Evolutionary conservation across 2,797 vertebrate species (phyloP).

Genomic region (Macroramphosus scolopax): DNA sequence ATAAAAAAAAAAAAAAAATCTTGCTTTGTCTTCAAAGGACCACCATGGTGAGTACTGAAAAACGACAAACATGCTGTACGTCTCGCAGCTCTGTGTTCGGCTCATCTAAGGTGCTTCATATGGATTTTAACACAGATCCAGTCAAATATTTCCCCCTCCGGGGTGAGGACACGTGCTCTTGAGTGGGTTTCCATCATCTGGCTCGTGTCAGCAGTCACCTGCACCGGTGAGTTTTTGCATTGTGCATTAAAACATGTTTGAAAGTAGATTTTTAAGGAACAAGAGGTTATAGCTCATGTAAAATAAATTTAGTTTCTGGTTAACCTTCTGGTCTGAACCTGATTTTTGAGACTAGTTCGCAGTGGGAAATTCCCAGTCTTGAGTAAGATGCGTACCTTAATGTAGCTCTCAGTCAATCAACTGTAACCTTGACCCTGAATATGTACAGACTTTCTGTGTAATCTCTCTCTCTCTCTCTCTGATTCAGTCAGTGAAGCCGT

Average conservation of each 20-base stretch:
- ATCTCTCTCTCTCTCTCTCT: background rate
- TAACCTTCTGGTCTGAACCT: no score
- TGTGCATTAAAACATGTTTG: background rate
- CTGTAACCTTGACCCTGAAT: no score
- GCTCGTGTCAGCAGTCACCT: conserved; percentile 4
- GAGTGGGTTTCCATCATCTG: conserved; percentile 34
- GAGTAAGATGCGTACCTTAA: no score
- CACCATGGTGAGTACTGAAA: conserved; percentile 20
- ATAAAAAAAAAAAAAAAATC: no score
- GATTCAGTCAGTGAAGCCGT: conserved; percentile 15
- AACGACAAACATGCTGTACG: no score
- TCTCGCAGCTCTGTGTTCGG: background rate
- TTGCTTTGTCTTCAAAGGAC: no score
- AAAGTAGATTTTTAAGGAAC: background rate
- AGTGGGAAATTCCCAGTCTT: no score
- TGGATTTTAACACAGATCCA: conserved; percentile 21
- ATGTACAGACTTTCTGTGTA: no score
- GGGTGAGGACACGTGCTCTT: background rate
- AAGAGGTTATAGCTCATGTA: background rate
- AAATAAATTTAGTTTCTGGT: no score
- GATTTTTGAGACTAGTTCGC: no score
- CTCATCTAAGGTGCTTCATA: background rate
- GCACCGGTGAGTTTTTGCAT: conserved; percentile 39
- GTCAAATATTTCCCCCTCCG: background rate
- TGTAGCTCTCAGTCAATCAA: no score